These are phyloP conservation scores for Gastrophysa polygoni DNA, from an alignment of 2,888 invertebrate species.

Conservation along the genomic window DNA sequence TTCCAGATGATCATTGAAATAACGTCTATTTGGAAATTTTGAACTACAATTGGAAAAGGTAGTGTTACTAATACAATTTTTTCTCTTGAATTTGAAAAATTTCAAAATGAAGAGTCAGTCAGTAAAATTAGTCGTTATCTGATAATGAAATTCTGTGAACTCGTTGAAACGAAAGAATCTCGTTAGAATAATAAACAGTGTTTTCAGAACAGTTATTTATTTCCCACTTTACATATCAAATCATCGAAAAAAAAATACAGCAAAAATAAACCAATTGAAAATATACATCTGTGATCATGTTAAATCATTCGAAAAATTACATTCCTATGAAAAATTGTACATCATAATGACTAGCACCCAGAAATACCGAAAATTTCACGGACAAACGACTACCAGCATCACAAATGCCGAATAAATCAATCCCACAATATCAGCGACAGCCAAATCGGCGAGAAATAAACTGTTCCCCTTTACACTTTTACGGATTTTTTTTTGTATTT, in stretches of 20 bases:
- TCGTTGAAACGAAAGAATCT: too few species aligned
- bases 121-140: too few species aligned
- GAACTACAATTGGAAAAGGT: too few species aligned
- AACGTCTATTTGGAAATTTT: too few species aligned
- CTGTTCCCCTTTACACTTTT: slow-evolving; percentile 53
- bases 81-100: too few species aligned
- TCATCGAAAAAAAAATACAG: slow-evolving; percentile 37
- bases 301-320: slow-evolving; percentile 29
- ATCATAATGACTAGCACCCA: slow-evolving; percentile 45
- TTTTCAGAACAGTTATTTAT: slow-evolving; percentile 49
- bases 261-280: slow-evolving; percentile 36
- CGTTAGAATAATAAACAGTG: too few species aligned
- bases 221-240: slow-evolving; percentile 47
- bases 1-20: too few species aligned
- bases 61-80: too few species aligned
- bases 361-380: slow-evolving; percentile 31
- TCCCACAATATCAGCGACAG: slow-evolving; percentile 22
- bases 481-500: slow-evolving; percentile 55
- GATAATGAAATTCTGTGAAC: too few species aligned
- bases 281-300: slow-evolving; percentile 37
- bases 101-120: too few species aligned
- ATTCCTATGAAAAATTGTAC: slow-evolving; percentile 30
- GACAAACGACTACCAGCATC: slow-evolving; percentile 29
- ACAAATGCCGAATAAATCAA: slow-evolving; percentile 25
- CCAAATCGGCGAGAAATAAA: slow-evolving; percentile 46